Evolutionary conservation across 35 echinoderm and acorn worm genomes (phyloP), one percentile per base, ranked within the genome.

Genomic region (Strongylocentrotus purpuratus): DNA sequence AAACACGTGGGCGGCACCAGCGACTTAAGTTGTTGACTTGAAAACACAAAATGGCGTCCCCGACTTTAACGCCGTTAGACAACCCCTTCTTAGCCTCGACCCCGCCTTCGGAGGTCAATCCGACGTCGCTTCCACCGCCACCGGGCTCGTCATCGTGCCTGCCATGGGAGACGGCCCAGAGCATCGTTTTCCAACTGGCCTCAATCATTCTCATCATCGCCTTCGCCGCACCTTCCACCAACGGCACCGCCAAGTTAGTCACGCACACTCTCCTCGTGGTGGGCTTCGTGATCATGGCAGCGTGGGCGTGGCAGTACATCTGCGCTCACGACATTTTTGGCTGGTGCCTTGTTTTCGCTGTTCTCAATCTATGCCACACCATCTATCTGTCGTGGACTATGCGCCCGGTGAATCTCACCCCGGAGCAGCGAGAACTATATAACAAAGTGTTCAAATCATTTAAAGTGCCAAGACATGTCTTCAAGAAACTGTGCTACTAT

Each of bases 261-360:
- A 95, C 94, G 46, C 96, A 96, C 86, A 31, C 85, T 0, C 59
- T 97, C 20, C 90, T 98, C 0, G 94, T 61, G 1, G 33, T 97
- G 4, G 97, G 96, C 13, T 98, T 97, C 94, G 2, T 95, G 3
- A 46, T 95, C 33, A 70, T 98, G 47, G 94, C 92, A 4, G 47
- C 95, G 15, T 99, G 98, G 98, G 98, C 97, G 14, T 95, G 96
- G 55, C 17, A 97, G 0, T 96, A 96, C 50, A 85, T 94, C 20
- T 99, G 98, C 94, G 96, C 97, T 1, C 88, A 94, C 17, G 98
- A 99, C 60, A 89, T 99, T 4, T 98, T 99, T 46, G 96, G 86
- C 41, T 99, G 98, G 98, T 96, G 95, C 86, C 46, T 99, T 5
- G 48, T 95, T 10, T 98, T 98, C 45, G 85, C 92, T 41, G 4